Percentiles rank a stretch among this genome's conserved stretches.
phyloP scores from a whole-genome alignment of 2,888 invertebrate species.

The Cabera pusaria region DNA sequence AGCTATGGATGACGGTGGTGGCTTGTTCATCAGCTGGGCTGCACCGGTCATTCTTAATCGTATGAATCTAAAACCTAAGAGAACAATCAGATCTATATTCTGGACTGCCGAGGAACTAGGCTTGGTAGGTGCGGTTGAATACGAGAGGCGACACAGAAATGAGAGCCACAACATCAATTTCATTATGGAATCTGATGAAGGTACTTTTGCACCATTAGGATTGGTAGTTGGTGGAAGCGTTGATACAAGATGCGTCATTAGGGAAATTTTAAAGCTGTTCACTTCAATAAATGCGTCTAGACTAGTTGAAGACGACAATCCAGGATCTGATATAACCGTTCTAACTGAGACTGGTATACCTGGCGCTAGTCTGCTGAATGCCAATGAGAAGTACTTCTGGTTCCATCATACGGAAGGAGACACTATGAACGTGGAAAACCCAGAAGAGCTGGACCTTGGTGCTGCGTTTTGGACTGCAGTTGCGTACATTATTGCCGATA shows the following conservation, averaged over 20 bases:
- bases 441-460: constrained; percentile 87
- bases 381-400: constrained; percentile 87
- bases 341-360: constrained; percentile 87
- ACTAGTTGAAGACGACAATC: constrained; percentile 75
- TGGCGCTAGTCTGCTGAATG: constrained; percentile 87
- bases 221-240: constrained; percentile 85
- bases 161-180: constrained; percentile 86
- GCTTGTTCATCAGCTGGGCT: constrained; percentile 91
- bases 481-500: constrained; percentile 90
- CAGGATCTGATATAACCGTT: constrained; percentile 88
- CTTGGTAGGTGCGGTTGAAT: constrained; percentile 85
- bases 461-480: constrained; percentile 91
- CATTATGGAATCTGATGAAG: constrained; percentile 92
- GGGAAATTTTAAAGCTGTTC: constrained; percentile 87
- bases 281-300: constrained; percentile 86
- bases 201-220: constrained; percentile 90
- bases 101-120: constrained; percentile 94
- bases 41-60: constrained; percentile 86
- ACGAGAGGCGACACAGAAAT: constrained; percentile 83
- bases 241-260: constrained; percentile 86
- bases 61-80: constrained; percentile 85
- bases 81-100: constrained; percentile 89
- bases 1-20: constrained; percentile 94
- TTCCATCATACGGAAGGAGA: constrained; percentile 92
- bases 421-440: constrained; percentile 89